Percentiles rank a stretch among this genome's conserved stretches.
Conservation (phyloP, 2,113 vertebrate genomes). For the Melanerpes aurifrons region DNA sequence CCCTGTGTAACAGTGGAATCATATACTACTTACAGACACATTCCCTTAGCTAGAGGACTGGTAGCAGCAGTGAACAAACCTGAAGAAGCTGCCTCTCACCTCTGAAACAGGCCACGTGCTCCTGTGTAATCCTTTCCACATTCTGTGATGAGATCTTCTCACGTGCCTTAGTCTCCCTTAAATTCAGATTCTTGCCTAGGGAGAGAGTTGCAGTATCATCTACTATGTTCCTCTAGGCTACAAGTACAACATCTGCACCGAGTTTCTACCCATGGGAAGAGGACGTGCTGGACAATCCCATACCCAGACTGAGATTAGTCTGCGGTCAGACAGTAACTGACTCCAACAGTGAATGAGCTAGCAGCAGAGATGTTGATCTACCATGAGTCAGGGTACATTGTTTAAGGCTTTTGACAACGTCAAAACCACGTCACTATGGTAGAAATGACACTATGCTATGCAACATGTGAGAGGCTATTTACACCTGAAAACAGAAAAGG, state of each 20-base stretch:
- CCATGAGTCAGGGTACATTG: neutral
- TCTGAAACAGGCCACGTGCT: rapidly evolving
- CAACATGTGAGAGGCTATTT: neutral
- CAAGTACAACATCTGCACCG: neutral
- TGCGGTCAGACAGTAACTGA: neutral
- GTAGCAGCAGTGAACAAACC: neutral
- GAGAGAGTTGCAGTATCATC: neutral
- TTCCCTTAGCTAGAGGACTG: neutral
- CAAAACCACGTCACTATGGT: neutral
- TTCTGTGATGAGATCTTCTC: neutral
- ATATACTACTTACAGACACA: too few relatives aligned
- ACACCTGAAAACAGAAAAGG: neutral
- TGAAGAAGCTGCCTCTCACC: neutral
- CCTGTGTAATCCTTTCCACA: neutral
- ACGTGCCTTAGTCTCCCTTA: neutral
- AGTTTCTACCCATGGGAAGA: neutral
- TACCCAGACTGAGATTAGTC: neutral
- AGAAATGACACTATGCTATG: neutral
- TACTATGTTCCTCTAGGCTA: neutral
- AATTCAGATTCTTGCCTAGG: neutral
- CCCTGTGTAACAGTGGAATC: neutral
- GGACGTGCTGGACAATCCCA: neutral
- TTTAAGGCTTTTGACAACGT: neutral
- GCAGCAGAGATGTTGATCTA: neutral
- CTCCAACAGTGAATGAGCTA: neutral